Evolutionary conservation across 1,140 invertebrate species (phyloP), one percentile per base, ranked within the genome.

Genomic region (Bacillus rossius): DNA sequence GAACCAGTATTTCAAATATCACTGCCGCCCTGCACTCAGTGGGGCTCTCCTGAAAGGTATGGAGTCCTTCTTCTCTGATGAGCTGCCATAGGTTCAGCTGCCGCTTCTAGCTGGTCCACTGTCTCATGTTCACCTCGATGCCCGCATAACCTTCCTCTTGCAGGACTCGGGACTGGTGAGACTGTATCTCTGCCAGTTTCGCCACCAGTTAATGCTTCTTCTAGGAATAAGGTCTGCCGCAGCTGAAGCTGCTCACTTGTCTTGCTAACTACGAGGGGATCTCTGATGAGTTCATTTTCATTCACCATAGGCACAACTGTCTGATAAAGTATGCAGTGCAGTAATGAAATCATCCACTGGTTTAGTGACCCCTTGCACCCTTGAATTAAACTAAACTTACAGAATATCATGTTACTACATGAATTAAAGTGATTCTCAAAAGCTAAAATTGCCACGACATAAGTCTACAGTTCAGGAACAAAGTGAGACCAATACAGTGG

Each of bases 331-430:
- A 57, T 73, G 69, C 22, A 75, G 57, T 8, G 64, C 51, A 8
- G 69, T 74, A 34, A 75, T 67, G 60, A 71, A 75, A 13, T 61
- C 59, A 56, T 75, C 71, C 0, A 70, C 65, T 22, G 64, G 19
- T 55, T 77, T 71, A 19, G 60, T 64, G 16, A 56, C 45, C 43
- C 55, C 19, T 61, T 76, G 71, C 23, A 48, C 55, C 61, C 69
- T 51, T 13, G 64, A 59, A 57, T 74, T 73, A 54, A 75, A 75
- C 67, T 65, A 23, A 65, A 63, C 38, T 69, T 51, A 52, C 72
- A 68, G 48, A 69, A 73, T 7, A 71, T 70, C 0, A 68, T 51
- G 54, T 75, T 75, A 47, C 62, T 67, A 47, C 65, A 63, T 4
- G 67, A 60, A 10, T 65, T 61, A 57, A 75, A 76, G 55, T 74